Evolutionary conservation across 2,888 invertebrate species (phyloP).

Genomic region (Volucella inanis): DNA sequence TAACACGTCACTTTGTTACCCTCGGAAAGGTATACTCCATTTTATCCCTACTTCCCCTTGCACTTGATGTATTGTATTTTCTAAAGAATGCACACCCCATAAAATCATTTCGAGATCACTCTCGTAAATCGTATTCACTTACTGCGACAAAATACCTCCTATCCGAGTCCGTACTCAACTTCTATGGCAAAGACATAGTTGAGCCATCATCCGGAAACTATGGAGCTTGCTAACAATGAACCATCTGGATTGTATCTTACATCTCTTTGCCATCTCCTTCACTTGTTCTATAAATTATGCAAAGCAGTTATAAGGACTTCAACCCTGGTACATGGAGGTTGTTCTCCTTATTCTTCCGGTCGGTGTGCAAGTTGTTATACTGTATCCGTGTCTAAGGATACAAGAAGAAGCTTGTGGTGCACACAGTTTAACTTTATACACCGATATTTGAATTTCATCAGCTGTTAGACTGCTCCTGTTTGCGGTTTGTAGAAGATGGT

Average conservation of each 20-base stretch:
- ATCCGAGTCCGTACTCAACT: background rate
- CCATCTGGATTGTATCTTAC: slow-evolving; percentile 17
- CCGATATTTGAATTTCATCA: slow-evolving; percentile 18
- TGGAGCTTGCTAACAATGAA: slow-evolving; percentile 30
- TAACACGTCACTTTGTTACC: no score
- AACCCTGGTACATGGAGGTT: slow-evolving; percentile 7
- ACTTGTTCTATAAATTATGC: slow-evolving; percentile 52
- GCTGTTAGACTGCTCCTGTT: slow-evolving; percentile 10
- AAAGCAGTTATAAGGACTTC: slow-evolving; percentile 31
- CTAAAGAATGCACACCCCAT: background rate
- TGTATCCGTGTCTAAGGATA: no score
- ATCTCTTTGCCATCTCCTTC: slow-evolving; percentile 33
- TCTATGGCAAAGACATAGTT: background rate
- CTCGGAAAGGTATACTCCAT: no score
- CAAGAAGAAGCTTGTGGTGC: background rate
- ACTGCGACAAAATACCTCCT: slow-evolving; percentile 22
- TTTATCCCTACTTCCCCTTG: background rate
- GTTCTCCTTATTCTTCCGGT: background rate
- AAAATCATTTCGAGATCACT: background rate
- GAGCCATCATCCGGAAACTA: slow-evolving; percentile 34
- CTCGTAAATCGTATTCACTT: background rate
- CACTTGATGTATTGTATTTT: slow-evolving; percentile 5
- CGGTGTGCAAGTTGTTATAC: background rate
- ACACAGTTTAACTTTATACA: slow-evolving; percentile 16
- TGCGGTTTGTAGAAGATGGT: background rate